phyloP scores from a whole-genome alignment of 2,113 vertebrate species.

The Eurystomus gularis region DNA sequence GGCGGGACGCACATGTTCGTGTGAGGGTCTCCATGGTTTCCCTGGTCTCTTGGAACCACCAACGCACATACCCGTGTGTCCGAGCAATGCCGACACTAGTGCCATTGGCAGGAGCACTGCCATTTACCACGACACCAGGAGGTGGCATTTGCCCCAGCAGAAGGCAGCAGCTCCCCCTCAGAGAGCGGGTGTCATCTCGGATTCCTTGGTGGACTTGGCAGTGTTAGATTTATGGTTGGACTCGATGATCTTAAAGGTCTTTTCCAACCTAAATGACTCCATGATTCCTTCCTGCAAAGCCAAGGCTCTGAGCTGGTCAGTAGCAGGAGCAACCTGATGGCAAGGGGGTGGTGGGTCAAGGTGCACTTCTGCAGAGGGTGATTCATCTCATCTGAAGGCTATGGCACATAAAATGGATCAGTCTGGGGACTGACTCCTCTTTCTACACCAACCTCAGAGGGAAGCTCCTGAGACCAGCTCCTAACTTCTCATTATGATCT shows the following conservation, averaged over 20 bases:
- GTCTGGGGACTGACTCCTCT: background rate
- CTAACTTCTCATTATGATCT: background rate
- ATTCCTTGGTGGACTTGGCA: background rate
- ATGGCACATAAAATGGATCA: background rate
- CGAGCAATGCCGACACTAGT: background rate
- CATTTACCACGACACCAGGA: background rate
- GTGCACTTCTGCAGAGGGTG: background rate
- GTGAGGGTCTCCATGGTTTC: fast-evolving
- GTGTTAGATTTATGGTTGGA: background rate
- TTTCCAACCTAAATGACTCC: background rate
- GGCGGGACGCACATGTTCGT: fast-evolving
- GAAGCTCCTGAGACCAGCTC: background rate
- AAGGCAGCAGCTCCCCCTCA: background rate
- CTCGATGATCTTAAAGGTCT: background rate
- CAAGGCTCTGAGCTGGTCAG: background rate
- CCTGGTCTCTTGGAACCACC: background rate
- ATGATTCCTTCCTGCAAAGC: background rate
- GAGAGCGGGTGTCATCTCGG: fast-evolving
- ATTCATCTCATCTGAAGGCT: background rate
- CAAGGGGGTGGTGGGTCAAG: background rate
- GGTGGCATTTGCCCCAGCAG: background rate
- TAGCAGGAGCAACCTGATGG: background rate
- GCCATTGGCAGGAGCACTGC: background rate
- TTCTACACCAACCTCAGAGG: background rate
- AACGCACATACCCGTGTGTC: fast-evolving